Evolutionary conservation across 2,888 invertebrate species (phyloP).

Genomic region (Dolichomitus sp.): DNA sequence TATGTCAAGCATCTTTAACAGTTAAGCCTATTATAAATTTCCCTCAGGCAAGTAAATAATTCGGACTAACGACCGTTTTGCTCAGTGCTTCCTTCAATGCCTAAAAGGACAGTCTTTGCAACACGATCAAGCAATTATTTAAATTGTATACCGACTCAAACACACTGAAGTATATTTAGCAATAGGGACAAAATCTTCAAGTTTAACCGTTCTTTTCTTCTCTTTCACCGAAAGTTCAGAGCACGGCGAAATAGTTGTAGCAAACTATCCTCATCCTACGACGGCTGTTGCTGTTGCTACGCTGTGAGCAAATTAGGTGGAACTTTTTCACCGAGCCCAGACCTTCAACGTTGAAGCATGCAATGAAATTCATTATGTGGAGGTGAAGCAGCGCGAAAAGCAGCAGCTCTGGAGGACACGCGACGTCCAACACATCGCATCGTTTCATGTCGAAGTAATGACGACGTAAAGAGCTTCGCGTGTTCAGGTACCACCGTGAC

Average conservation of each 20-base stretch:
- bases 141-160: not conserved
- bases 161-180: not conserved
- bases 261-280: not conserved
- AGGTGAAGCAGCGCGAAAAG: not conserved
- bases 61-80: not conserved
- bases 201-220: not conserved
- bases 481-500: not conserved
- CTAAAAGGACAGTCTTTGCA: not conserved
- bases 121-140: slow-evolving; percentile 4
- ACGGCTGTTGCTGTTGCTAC: not conserved
- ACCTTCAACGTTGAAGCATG: not conserved
- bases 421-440: slow-evolving; percentile 3
- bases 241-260: not conserved
- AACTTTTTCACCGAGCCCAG: not conserved
- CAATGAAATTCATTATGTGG: slow-evolving; percentile 17
- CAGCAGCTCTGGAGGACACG: not conserved
- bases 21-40: not conserved
- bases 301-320: not conserved
- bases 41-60: not conserved
- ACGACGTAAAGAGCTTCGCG: not conserved
- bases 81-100: not conserved
- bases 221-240: not conserved
- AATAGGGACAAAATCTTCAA: not conserved
- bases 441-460: not conserved
- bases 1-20: not conserved